A percentile compares a stretch with the other conserved stretches of the same genome.
phyloP scores from a whole-genome alignment of 2,888 invertebrate genomes.

The Nemurella pictetii region DNA sequence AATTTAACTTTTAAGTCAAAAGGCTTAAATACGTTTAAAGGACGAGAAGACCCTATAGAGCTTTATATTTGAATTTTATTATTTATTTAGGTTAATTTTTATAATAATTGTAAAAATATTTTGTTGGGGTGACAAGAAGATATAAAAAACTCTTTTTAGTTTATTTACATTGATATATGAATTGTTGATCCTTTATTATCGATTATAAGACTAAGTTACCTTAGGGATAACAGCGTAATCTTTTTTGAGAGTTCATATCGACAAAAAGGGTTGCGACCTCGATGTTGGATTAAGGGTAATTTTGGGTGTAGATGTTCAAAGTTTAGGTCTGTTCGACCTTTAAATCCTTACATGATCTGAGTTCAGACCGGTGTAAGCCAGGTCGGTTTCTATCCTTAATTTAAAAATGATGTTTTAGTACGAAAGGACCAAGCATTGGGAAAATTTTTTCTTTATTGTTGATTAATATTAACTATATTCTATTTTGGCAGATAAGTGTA shows the following conservation, averaged over 20 bases:
- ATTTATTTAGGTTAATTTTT: constrained; percentile 49
- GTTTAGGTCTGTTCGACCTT: constrained; percentile 80
- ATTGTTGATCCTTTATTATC: constrained; percentile 60
- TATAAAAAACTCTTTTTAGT: constrained; percentile 48
- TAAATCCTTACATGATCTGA: constrained; percentile 86
- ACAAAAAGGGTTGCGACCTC: constrained; percentile 80
- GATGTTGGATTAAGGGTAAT: constrained; percentile 83
- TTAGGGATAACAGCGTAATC: constrained; percentile 85
- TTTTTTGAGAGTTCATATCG: constrained; percentile 73
- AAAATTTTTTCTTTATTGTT: constrained; percentile 57
- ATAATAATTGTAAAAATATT: constrained; percentile 54
- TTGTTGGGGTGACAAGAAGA: constrained; percentile 68
- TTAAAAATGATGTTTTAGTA: constrained; percentile 60
- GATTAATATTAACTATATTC: constrained; percentile 48
- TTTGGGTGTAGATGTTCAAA: constrained; percentile 67
- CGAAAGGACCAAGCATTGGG: constrained; percentile 71
- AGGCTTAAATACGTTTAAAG: constrained; percentile 66
- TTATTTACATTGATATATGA: constrained; percentile 53
- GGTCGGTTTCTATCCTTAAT: constrained; percentile 82
- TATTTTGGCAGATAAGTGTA: constrained; percentile 71
- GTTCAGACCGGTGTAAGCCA: constrained; percentile 85
- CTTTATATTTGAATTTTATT: constrained; percentile 57
- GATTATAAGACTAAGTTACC: constrained; percentile 74
- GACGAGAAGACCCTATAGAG: constrained; percentile 82
- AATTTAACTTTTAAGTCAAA: constrained; percentile 66